Evolutionary conservation across 2,888 invertebrate genomes (phyloP).

Genomic region (Gortyna flavago): DNA sequence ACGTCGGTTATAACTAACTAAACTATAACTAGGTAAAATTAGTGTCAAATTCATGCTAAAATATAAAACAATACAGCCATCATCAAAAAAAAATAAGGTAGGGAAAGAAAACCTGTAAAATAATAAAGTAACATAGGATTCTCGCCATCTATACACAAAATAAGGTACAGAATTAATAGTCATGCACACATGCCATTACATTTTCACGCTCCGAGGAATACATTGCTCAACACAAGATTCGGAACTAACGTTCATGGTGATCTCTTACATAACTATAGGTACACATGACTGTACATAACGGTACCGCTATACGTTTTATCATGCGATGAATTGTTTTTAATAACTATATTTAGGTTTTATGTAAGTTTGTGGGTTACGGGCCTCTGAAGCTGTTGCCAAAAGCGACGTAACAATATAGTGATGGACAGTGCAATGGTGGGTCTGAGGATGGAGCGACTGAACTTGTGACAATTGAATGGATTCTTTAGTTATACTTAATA

Average conservation of each 20-base stretch:
- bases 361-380: constrained; percentile 40
- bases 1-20: not conserved
- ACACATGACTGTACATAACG: constrained; percentile 57
- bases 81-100: not conserved
- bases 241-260: constrained; percentile 62
- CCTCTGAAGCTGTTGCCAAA: constrained; percentile 8
- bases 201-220: constrained; percentile 77
- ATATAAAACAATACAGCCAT: too few relatives aligned
- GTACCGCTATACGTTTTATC: constrained; percentile 55
- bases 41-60: not conserved
- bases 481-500: not conserved
- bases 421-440: not conserved
- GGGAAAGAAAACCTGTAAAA: not conserved
- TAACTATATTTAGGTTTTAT: constrained; percentile 59
- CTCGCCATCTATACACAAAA: constrained; percentile 26
- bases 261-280: constrained; percentile 57
- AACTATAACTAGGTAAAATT: not conserved
- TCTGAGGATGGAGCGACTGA: not conserved
- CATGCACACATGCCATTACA: constrained; percentile 74
- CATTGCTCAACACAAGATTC: constrained; percentile 73
- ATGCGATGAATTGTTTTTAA: constrained; percentile 59
- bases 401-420: constrained; percentile 22
- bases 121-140: constrained; percentile 22
- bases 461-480: not conserved
- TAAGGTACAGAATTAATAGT: constrained; percentile 47